Evolutionary conservation across 2,113 vertebrate species (phyloP), one percentile per base, ranked within the genome.

Genomic region (Podilymbus podiceps): DNA sequence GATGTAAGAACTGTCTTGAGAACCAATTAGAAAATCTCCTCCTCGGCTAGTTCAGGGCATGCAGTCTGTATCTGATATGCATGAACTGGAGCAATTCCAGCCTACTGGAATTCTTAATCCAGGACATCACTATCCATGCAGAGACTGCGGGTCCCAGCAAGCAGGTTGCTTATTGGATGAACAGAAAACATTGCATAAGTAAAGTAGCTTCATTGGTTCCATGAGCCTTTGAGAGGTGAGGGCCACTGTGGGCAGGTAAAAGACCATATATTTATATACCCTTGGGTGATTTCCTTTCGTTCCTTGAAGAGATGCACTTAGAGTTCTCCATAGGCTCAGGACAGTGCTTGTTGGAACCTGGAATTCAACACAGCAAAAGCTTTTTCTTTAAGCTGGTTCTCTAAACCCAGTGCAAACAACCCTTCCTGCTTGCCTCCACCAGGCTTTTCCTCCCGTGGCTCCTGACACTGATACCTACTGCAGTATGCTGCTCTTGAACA

Each of bases 391-490:
- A 78, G 7, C 10, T 76, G 23, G 0, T 72, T 86, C 95, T 83
- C 49, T 58, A 77, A 73, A 84, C 11, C 9, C 2, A 25, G 11
- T 72, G 28, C 64, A 76, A 80, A 22, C 21, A 58, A 25, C 28
- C 8, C 11, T 76, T 91, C 52, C 77, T 75, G 11, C 31, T 94
- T 94, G 74, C 78, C 55, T 78, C 75, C 80, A 67, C 7, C 82
- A 99, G 99, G 93, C 97, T 4, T 99, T 99, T 89, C 98, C 99
- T 49, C 97, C 98, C 15, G 97, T 98, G n/a, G 47, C 83, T 83
- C 74, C 94, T 35, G 63, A 97, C 7, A 88, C 83, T 4, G 96
- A 96, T 7, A 98, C 98, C 75, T 98, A 98, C 97, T 95, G 97
- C 69, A 99, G 98, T 23, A 92, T 98, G 73, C 98, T 99, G 25